Conservation (phyloP, 2,888 invertebrate genomes). For the Apodemia duryi region DNA sequence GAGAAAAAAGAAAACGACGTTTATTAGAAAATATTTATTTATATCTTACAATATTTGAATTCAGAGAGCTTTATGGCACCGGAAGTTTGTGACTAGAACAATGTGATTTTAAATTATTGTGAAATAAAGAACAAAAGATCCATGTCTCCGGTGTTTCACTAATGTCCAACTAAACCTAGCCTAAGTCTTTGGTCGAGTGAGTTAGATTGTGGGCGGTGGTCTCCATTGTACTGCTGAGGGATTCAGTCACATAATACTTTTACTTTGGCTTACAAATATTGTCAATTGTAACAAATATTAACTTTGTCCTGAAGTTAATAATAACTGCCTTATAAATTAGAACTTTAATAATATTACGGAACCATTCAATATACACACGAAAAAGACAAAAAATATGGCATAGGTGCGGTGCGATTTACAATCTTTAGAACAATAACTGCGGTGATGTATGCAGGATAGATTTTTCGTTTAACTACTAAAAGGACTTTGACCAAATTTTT, state of each 20-base stretch:
- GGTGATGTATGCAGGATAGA: no score
- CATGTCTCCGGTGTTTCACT: slow-evolving; percentile 15
- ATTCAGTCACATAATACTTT: slow-evolving; percentile 53
- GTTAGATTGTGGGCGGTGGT: slow-evolving; percentile 46
- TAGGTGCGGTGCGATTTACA: no score
- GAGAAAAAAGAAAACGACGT: slow-evolving; percentile 35
- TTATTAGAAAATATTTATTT: slow-evolving; percentile 33
- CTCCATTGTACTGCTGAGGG: slow-evolving; percentile 13
- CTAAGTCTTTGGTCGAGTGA: slow-evolving; percentile 72
- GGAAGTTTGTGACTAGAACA: slow-evolving; percentile 59
- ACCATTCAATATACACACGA: background rate
- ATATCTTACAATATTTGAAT: slow-evolving; percentile 23
- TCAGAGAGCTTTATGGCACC: slow-evolving; percentile 64
- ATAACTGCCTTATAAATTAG: background rate
- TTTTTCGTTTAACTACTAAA: no score
- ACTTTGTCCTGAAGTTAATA: background rate
- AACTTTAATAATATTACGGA: slow-evolving; percentile 1
- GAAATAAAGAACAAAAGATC: slow-evolving; percentile 7
- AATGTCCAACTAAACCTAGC: slow-evolving; percentile 41
- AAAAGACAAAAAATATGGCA: background rate
- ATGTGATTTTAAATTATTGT: slow-evolving; percentile 26
- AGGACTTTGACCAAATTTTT: no score
- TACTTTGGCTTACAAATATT: slow-evolving; percentile 61
- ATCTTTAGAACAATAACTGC: no score
- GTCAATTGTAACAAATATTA: slow-evolving; percentile 37